These are phyloP conservation scores for Patiria miniata DNA, from an alignment of 35 echinoderm and acorn worm genomes.

Conservation along the genomic window DNA sequence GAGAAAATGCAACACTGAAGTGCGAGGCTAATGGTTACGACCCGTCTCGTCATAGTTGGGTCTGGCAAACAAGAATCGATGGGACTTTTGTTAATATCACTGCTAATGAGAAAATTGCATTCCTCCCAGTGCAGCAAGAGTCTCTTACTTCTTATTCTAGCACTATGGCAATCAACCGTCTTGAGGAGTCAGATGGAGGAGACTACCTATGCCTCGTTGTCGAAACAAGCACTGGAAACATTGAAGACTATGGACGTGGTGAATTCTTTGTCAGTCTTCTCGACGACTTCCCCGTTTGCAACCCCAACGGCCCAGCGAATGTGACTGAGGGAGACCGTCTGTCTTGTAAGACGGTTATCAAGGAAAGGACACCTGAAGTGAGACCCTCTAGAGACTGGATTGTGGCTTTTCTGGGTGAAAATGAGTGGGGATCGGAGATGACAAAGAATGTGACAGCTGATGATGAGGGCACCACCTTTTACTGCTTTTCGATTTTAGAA, in stretches of 20 bases:
- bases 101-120: neutral
- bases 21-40: neutral
- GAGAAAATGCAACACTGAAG: neutral
- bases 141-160: neutral
- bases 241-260: neutral
- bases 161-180: neutral
- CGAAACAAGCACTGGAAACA: neutral
- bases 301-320: neutral
- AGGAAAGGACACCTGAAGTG: neutral
- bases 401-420: too few species aligned
- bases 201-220: neutral
- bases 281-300: neutral
- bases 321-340: neutral
- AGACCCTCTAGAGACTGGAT: neutral
- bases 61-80: neutral
- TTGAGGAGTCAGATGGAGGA: neutral
- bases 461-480: too few species aligned
- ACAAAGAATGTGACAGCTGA: too few species aligned
- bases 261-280: too few species aligned
- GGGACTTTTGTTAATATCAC: neutral
- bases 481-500: too few species aligned
- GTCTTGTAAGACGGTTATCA: neutral
- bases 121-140: neutral
- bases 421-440: too few species aligned
- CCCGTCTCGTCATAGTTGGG: neutral